phyloP scores from a whole-genome alignment of 1,140 invertebrate genomes.

The Drosophila arizonae region DNA sequence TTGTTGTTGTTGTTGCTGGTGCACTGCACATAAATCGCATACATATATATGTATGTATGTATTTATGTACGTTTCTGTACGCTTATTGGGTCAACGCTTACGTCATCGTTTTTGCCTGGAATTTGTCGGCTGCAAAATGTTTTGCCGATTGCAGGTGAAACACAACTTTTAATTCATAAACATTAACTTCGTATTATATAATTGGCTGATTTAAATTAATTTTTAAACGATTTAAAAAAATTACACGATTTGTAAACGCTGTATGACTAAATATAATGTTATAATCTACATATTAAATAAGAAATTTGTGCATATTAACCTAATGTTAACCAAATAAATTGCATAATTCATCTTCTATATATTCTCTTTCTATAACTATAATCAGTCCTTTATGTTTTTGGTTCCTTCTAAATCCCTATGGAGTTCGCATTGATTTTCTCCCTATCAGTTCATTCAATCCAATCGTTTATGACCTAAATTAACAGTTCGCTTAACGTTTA shows the following conservation, averaged over 20 bases:
- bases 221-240: too few species aligned
- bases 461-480: neutral
- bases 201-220: conserved; percentile 1
- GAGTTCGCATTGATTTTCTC: neutral
- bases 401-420: neutral
- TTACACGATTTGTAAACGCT: too few species aligned
- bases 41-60: conserved; percentile 14
- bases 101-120: conserved; percentile 72
- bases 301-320: too few species aligned
- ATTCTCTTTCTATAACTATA: too few species aligned
- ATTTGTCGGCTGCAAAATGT: conserved; percentile 45
- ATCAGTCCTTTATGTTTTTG: neutral
- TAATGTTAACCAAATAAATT: too few species aligned
- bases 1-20: conserved; percentile 43
- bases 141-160: conserved; percentile 44
- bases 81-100: conserved; percentile 75
- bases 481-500: neutral
- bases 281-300: too few species aligned
- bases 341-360: too few species aligned
- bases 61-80: conserved; percentile 51
- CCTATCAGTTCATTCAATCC: neutral
- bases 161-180: conserved; percentile 49
- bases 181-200: conserved; percentile 48
- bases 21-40: conserved; percentile 43
- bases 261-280: too few species aligned